A percentile compares a stretch with the other conserved stretches of the same genome.
These are phyloP conservation scores for Pleuronectes platessa DNA, from an alignment of 2,113 vertebrate genomes.

Conservation along the genomic window DNA sequence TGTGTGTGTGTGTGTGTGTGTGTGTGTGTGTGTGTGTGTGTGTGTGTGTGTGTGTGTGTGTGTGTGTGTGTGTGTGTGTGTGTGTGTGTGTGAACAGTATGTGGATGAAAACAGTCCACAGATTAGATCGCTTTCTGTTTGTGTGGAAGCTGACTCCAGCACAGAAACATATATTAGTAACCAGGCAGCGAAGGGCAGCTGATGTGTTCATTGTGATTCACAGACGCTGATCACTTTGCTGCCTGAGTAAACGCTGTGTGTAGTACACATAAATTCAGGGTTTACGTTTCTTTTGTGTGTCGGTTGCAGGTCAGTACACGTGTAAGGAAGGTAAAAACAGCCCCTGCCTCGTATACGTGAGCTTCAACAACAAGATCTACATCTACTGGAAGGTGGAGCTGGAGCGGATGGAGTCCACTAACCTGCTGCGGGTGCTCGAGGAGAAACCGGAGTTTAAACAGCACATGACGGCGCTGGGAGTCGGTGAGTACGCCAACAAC, in stretches of 20 bases:
- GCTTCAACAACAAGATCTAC: conserved; percentile 96
- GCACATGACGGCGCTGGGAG: conserved; percentile 82
- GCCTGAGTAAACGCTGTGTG: background rate
- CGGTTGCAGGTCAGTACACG: conserved; percentile 89
- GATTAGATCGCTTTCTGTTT: conserved; percentile 36
- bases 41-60: background rate
- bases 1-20: background rate
- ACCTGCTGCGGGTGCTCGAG: conserved; percentile 89
- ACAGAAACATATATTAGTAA: conserved; percentile 1
- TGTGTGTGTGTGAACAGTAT: background rate
- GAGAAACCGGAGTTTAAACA: conserved; percentile 82
- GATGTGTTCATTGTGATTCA: conserved; percentile 40
- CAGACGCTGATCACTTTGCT: background rate
- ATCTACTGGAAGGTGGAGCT: conserved; percentile 96
- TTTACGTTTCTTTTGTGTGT: background rate
- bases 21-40: background rate
- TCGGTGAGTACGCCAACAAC: conserved; percentile 83
- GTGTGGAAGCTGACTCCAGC: background rate
- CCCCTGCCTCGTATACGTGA: conserved; percentile 96
- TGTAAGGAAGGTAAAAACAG: conserved; percentile 93
- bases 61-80: background rate
- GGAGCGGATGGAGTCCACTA: conserved; percentile 96
- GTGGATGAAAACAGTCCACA: background rate
- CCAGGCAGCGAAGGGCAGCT: conserved; percentile 1
- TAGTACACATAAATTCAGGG: background rate